These are phyloP conservation scores for Apostichopus leukothele DNA, from an alignment of 53 echinoderm and acorn worm species.

Conservation along the genomic window DNA sequence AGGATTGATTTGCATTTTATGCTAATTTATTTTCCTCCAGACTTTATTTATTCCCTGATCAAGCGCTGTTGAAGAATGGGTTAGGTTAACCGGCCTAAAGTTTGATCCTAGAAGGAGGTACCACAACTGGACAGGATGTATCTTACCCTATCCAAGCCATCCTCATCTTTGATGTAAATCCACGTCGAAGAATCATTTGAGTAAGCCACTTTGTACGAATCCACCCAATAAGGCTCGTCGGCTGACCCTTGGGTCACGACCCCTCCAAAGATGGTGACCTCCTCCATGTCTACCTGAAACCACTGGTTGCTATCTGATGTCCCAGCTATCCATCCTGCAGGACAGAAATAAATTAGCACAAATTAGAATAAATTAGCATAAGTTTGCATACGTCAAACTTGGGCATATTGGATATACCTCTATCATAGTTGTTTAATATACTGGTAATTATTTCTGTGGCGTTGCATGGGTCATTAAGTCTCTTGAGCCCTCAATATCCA, in stretches of 20 bases:
- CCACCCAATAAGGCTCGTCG: slow-evolving; percentile 75
- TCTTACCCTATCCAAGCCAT: slow-evolving; percentile 51
- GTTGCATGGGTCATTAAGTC: too few relatives aligned
- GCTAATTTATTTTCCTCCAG: too few relatives aligned
- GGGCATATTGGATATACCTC: not conserved
- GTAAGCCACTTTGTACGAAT: slow-evolving; percentile 62
- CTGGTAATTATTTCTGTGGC: not conserved
- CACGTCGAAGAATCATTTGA: slow-evolving; percentile 75
- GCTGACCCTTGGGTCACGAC: slow-evolving; percentile 75
- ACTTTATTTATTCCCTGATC: too few relatives aligned
- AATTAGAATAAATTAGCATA: not conserved
- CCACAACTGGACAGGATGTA: not conserved
- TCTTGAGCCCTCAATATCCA: too few relatives aligned
- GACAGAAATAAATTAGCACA: not conserved
- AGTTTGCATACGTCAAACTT: not conserved
- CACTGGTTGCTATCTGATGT: slow-evolving; percentile 67
- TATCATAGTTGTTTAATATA: not conserved
- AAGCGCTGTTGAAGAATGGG: too few relatives aligned
- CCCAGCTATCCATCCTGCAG: slow-evolving; percentile 80
- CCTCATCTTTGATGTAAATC: slow-evolving; percentile 56
- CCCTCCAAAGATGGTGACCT: slow-evolving; percentile 71
- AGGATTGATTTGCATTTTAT: too few relatives aligned
- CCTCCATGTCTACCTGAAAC: slow-evolving; percentile 70
- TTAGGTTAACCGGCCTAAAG: too few relatives aligned
- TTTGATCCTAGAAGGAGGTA: too few relatives aligned